phyloP scores from a whole-genome alignment of 2,888 invertebrate genomes.

The Dryobota labecula region DNA sequence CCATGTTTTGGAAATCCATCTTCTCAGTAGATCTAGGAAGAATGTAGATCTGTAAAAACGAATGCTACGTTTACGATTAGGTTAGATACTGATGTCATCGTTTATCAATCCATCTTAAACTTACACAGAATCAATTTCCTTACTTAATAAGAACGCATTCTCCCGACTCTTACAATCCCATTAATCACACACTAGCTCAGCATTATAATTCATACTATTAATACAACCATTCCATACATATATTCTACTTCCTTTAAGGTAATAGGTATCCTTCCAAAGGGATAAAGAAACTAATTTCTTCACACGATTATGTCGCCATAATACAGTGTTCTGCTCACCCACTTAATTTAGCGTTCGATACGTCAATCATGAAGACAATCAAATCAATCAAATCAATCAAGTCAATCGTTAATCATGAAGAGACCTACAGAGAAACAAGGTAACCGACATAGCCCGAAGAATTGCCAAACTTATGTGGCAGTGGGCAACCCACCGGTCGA shows the following conservation, averaged over 20 bases:
- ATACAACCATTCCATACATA: slow-evolving; percentile 18
- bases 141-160: slow-evolving; percentile 1
- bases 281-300: slow-evolving; percentile 20
- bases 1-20: neutral
- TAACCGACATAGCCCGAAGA: too few species aligned
- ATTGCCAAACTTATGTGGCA: too few species aligned
- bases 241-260: slow-evolving; percentile 11
- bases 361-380: too few species aligned
- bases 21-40: neutral
- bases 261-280: neutral
- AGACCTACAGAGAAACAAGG: too few species aligned
- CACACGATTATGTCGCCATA: slow-evolving; percentile 7
- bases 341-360: neutral
- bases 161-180: slow-evolving; percentile 9
- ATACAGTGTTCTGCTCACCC: neutral
- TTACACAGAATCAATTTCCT: slow-evolving; percentile 12
- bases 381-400: too few species aligned
- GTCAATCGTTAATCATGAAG: too few species aligned
- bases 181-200: slow-evolving; percentile 45
- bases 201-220: slow-evolving; percentile 39
- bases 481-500: too few species aligned
- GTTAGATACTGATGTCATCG: neutral
- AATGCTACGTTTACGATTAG: neutral
- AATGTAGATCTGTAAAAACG: neutral
- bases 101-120: neutral